Base-by-base conservation (phyloP, 2,888 invertebrate species). In the Noctua janthe region DNA sequence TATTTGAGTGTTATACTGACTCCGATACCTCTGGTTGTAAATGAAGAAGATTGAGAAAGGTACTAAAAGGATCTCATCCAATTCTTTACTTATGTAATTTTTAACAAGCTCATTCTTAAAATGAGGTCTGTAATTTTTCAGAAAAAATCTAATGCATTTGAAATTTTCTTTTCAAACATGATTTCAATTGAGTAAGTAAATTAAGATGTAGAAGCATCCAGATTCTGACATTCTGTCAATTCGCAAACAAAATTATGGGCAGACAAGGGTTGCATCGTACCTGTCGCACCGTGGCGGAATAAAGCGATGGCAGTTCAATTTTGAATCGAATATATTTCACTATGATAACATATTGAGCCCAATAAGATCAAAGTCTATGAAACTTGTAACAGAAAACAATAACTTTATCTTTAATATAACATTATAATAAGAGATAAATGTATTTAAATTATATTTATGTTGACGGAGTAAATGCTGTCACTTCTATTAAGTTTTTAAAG, bases 191-290 rank as follows among this genome's bases (percentile, higher is more conserved):
- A 78, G 23, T 69, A 15, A 78, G 39, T 56, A 1, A 76, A 77
- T 56, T 69, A 29, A 39, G 8, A 75, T 35, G 78, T 80, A 62
- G 23, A 64, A 64, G 74, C 39, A 70, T 71, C 54, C 51, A 82
- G 17, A 59, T 23, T 43, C 51, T 66, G 29, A 43, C 51, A 73
- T 35, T 56, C 82, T 79, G 80, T 84, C 87, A 73, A 49, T 67
- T n/a, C 54, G 39, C 13, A 71, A 74, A 70, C n/a, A 70, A 59
- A 47, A 66, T 73, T 29, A 13, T 20, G 39, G 29, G 13, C 39
- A 47, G 74, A 87, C 54, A 71, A 87, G 84, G 87, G 84, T 87
- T 29, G 43, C 35, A 29, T 23, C 47, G 20, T 29, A 29, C 0
- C 29, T 29, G 29, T 29, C 29, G 29, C 29, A 29, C 15, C 15